A percentile compares a stretch with the other conserved stretches of the same genome.
These are phyloP conservation scores for Philantomba maxwellii DNA, from an alignment of 2,113 vertebrate genomes.

Conservation along the genomic window DNA sequence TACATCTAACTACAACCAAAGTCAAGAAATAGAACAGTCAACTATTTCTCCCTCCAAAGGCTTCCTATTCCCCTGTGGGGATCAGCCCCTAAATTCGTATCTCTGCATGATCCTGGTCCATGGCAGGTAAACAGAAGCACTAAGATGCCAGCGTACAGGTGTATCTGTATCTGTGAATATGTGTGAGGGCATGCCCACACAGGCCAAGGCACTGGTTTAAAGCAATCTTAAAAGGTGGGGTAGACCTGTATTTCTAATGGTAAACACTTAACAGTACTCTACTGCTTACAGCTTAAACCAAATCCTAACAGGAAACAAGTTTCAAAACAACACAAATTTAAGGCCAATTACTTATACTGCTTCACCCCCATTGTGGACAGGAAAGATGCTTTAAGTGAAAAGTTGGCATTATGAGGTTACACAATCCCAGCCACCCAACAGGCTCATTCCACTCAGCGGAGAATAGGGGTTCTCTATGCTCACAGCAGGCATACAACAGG, in stretches of 20 bases:
- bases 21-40: background rate
- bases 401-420: slow-evolving; percentile 49
- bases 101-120: background rate
- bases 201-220: background rate
- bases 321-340: slow-evolving; percentile 39
- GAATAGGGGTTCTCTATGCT: slow-evolving; percentile 68
- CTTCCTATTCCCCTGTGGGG: background rate
- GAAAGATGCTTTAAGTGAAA: slow-evolving; percentile 53
- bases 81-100: slow-evolving; percentile 9
- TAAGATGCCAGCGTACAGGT: background rate
- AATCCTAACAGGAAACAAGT: slow-evolving; percentile 26
- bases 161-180: background rate
- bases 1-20: background rate
- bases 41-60: background rate
- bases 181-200: background rate
- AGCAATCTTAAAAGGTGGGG: slow-evolving; percentile 10
- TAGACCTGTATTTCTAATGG: background rate
- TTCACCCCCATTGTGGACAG: background rate
- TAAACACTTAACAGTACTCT: slow-evolving; percentile 19
- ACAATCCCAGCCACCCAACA: slow-evolving; percentile 51
- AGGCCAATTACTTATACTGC: slow-evolving; percentile 1
- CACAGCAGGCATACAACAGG: slow-evolving; percentile 73
- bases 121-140: background rate
- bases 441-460: slow-evolving; percentile 50
- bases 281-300: background rate